Evolutionary conservation across 2,888 invertebrate species (phyloP), one percentile per base, ranked within the genome.

Genomic region (Isotomurus palustris): DNA sequence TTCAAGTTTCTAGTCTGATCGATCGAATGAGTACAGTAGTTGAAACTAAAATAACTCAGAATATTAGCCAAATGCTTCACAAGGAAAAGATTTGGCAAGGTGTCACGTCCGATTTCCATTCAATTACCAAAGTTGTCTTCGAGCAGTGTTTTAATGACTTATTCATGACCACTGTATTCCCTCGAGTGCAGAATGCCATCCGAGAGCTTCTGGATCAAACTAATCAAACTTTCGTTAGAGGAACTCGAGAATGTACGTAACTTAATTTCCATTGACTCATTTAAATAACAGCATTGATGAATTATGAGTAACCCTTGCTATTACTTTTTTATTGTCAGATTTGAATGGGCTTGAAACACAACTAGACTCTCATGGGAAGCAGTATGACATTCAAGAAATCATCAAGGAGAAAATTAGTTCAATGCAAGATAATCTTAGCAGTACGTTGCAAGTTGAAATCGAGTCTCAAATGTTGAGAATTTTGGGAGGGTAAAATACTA

Each of bases 131-230:
- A 49, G 51, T 38, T 3, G 45, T 58, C 5, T 62, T 62, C 38
- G 62, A 62, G 10, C 55, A 55, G 32, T 49, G 58, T 3, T 62
- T 91, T 74, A 84, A 85, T 64, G 86, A 89, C 53, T 83, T 87
- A 25, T 84, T 93, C 73, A 80, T 83, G 43, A 84, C 83, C 65
- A 82, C 84, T 64, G 79, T 92, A 44, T 79, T 93, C 72, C 94
- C 95, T 2, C 83, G 86, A 29, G 88, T 92, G 80, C 93, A 95
- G 75, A 86, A 86, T 74, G 84, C 89, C 54, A 88, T 88, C 70
- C 84, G 86, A 72, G 84, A 84, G 73, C 87, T 96, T 82, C 92
- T 94, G 74, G 81, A 84, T 44, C 94, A 96, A 76, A 81, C 96
- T 56, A 91, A 92, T 74, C 87, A 88, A 50, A 83, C 87, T 19